Evolutionary conservation across 2,113 vertebrate genomes (phyloP), one percentile per base, ranked within the genome.

Genomic region (Syrrhaptes paradoxus): DNA sequence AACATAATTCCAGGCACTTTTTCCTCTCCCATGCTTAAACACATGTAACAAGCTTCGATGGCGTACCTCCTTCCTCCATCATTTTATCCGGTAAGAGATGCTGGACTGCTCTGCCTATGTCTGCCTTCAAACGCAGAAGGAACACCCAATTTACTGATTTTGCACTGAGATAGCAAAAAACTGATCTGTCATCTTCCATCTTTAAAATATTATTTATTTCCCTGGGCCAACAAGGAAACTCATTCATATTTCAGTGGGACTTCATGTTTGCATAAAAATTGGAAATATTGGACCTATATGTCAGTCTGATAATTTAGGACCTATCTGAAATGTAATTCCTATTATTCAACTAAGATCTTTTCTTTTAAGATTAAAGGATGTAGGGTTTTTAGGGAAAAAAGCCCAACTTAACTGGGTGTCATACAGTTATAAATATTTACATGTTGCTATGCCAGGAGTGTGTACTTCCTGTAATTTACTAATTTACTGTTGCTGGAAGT

Each of bases 401-500:
- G 2, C 25, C 3, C 0, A 28, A 14, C 7, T 51, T 67, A 16
- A 11, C 8, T 46, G 28, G 5, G 2, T 77, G 15, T 70, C 26
- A 34, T 32, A 24, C 20, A 72, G 11, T 59, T 78, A 58, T 4
- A 55, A 63, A 19, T 81, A 62, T 68, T 92, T 81, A 38, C 21
- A 72, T 66, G 41, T 26, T 94, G 31, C 71, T 76, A 12, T 66
- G 45, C 36, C 48, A 87, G 41, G 25, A 34, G 2, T 29, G 4
- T 75, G 41, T 65, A 85, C 38, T 82, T 82, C 52, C 52, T 66
- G 29, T 29, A 45, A 62, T 66, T 57, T 85, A 45, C 14, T 68
- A 48, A 36, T 87, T 68, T 91, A 17, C 45, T 68, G 7, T 71
- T 89, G 77, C 28, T 91, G 49, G 54, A 79, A 93, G 38, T 89